phyloP scores from a whole-genome alignment of 2,113 vertebrate species.

The Leucosticte australis region DNA sequence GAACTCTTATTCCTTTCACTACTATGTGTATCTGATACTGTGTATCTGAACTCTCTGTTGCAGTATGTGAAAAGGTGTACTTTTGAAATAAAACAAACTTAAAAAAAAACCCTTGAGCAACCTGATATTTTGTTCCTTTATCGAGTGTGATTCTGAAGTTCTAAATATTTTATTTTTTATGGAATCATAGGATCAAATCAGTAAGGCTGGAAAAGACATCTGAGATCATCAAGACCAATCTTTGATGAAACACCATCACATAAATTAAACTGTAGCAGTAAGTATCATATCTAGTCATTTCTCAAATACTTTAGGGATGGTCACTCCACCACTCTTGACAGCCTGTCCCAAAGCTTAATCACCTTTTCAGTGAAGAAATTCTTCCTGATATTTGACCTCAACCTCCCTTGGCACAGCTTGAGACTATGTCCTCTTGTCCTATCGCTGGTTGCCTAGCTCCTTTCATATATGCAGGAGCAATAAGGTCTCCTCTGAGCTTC shows the following conservation, averaged over 20 bases:
- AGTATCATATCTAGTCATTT: not conserved
- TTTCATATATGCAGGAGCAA: not conserved
- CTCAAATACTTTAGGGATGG: rapidly evolving
- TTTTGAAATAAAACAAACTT: not conserved
- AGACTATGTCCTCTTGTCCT: not conserved
- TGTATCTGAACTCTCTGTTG: not conserved
- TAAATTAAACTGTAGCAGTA: not conserved
- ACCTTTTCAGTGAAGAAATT: not conserved
- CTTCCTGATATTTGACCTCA: not conserved
- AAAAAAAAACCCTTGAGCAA: not conserved
- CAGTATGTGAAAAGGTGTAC: not conserved
- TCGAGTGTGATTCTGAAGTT: not conserved
- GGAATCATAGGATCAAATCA: not conserved
- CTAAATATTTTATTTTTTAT: not conserved
- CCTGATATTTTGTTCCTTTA: not conserved
- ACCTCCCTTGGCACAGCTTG: not conserved
- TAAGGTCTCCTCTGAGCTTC: not conserved
- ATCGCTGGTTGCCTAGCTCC: not conserved
- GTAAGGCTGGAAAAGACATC: not conserved
- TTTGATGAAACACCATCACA: not conserved
- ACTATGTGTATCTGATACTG: not conserved
- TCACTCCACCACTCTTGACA: not conserved
- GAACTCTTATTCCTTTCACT: not conserved
- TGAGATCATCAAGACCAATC: not conserved
- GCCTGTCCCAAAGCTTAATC: not conserved